Percentiles rank a stretch among this genome's conserved stretches.
phyloP scores from a whole-genome alignment of 2,113 vertebrate genomes.

The Charadrius vociferus region DNA sequence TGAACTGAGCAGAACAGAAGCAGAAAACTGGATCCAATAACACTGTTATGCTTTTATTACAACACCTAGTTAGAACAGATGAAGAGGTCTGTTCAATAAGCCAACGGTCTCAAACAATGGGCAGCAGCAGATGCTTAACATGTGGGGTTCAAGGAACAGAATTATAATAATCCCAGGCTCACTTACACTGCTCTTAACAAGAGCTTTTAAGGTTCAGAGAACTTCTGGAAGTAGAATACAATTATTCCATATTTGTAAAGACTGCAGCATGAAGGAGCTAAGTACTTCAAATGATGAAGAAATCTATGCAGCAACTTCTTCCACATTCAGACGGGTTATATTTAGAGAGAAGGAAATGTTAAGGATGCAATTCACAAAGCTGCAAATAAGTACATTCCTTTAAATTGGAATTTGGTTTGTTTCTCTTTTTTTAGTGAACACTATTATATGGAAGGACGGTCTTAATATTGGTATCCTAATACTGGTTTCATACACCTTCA shows the following conservation, averaged over 20 bases:
- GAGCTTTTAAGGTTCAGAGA: not conserved
- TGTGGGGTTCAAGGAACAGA: not conserved
- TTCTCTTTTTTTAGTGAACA: not conserved
- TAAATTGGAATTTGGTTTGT: not conserved
- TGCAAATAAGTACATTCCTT: not conserved
- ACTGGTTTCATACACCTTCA: not conserved
- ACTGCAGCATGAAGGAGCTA: not conserved
- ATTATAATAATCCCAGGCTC: not conserved
- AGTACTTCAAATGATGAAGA: not conserved
- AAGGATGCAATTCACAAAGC: not conserved
- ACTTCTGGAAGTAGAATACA: not conserved
- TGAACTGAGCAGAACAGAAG: not conserved
- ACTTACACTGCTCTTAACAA: not conserved
- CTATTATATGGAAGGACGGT: not conserved
- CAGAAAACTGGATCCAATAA: not conserved
- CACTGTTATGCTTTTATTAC: not conserved
- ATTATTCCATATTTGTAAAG: not conserved
- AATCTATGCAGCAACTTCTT: not conserved
- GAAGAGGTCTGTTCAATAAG: not conserved
- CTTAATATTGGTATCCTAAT: not conserved
- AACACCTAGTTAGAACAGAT: not conserved
- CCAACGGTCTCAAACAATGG: not conserved
- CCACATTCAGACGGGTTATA: not conserved
- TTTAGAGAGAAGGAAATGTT: not conserved
- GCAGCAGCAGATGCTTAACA: not conserved